phyloP scores from a whole-genome alignment of 2,797 vertebrate species.

The Geotrypetes seraphini region DNA sequence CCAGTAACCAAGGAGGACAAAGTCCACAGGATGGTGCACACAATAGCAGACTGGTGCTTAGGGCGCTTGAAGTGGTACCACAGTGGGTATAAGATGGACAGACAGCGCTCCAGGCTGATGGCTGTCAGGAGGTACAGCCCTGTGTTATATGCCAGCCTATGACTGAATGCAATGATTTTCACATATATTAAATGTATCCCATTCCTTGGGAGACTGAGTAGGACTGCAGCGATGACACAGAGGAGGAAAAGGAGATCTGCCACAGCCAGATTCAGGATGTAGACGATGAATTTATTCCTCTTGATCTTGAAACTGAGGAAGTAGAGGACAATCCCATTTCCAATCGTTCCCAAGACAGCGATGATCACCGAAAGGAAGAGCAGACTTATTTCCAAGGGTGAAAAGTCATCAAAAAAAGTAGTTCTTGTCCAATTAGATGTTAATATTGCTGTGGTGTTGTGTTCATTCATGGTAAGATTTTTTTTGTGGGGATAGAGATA shows the following conservation, averaged over 20 bases:
- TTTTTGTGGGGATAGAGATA: no score
- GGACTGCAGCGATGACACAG: conserved; percentile 24
- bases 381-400: no score
- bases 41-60: background rate
- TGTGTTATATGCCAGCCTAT: conserved; percentile 1
- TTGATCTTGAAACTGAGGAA: background rate
- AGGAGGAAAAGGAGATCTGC: conserved; percentile 12
- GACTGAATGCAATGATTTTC: no score
- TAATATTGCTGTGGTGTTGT: no score
- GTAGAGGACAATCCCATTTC: conserved; percentile 4
- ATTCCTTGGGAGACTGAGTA: background rate
- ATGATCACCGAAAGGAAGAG: background rate
- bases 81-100: conserved; percentile 21
- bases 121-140: conserved; percentile 28
- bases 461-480: no score
- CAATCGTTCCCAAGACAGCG: conserved; percentile 6
- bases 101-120: conserved; percentile 32
- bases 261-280: background rate
- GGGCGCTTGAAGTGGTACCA: conserved; percentile 21
- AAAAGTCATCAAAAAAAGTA: no score
- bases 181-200: no score
- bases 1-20: conserved; percentile 1
- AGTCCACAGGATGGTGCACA: conserved; percentile 18
- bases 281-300: background rate
- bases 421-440: no score